Evolutionary conservation across 2,113 vertebrate genomes (phyloP).

Genomic region (Stercorarius parasiticus): DNA sequence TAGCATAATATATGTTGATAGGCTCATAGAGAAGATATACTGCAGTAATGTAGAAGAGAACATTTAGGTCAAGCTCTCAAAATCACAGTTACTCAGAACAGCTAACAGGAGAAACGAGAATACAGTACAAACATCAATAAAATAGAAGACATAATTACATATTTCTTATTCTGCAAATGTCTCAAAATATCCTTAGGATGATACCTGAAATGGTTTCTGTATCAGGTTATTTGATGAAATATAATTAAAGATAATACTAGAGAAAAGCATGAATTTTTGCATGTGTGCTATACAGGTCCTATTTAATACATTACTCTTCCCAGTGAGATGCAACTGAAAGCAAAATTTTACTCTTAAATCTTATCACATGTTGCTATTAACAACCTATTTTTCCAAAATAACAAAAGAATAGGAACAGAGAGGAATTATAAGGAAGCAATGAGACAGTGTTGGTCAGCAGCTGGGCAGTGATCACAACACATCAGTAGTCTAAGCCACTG

Average conservation of each 20-base stretch:
- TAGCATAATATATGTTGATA: slow-evolving; percentile 5
- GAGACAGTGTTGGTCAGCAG: not conserved
- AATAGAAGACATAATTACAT: not conserved
- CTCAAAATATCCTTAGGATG: not conserved
- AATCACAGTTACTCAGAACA: not conserved
- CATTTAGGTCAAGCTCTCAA: slow-evolving; percentile 45
- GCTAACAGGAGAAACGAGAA: not conserved
- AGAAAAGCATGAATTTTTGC: not conserved
- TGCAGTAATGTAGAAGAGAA: not conserved
- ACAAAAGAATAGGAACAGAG: not conserved
- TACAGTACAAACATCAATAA: not conserved
- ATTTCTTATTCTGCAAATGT: not conserved
- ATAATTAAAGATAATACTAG: not conserved
- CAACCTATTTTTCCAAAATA: not conserved
- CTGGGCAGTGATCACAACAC: not conserved
- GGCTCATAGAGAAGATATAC: not conserved
- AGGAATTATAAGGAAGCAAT: not conserved
- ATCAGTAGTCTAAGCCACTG: not conserved
- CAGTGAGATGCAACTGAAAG: not conserved
- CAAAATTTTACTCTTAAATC: not conserved
- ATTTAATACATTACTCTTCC: not conserved
- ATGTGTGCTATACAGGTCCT: not conserved
- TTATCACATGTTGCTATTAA: not conserved
- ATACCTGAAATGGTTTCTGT: not conserved
- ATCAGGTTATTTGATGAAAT: not conserved